These are phyloP conservation scores for Orbicella faveolata DNA, from an alignment of 64 coral and sea anemone genomes.

Conservation along the genomic window DNA sequence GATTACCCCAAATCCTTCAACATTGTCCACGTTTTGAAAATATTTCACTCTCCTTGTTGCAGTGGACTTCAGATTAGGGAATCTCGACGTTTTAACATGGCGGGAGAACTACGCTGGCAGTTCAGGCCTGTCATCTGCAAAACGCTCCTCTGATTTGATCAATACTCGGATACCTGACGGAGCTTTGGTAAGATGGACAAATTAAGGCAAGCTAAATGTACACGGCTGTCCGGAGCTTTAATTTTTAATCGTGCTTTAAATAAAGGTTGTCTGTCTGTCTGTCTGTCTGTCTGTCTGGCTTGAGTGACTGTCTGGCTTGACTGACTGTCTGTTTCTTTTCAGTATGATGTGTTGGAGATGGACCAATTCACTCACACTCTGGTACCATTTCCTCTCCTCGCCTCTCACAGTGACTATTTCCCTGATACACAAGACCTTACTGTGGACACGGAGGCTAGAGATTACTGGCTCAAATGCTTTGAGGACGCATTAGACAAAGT, in stretches of 20 bases:
- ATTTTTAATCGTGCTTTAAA: no score
- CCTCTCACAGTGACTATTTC: slow-evolving; percentile 69
- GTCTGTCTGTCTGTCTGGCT: no score
- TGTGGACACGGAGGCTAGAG: slow-evolving; percentile 63
- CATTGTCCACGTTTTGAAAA: background rate
- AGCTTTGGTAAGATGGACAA: background rate
- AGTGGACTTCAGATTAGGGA: slow-evolving; percentile 4
- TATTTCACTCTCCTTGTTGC: background rate
- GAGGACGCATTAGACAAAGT: slow-evolving; percentile 83
- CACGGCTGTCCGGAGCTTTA: no score
- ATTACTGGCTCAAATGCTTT: slow-evolving; percentile 93
- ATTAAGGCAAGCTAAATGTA: no score
- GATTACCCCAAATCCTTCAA: no score
- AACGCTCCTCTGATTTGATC: slow-evolving; percentile 35
- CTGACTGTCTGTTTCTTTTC: background rate
- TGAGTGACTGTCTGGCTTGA: no score
- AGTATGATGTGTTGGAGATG: slow-evolving; percentile 91
- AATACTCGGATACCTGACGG: background rate
- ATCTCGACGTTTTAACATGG: slow-evolving; percentile 65
- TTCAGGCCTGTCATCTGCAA: slow-evolving; percentile 75
- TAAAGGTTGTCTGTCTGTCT: no score
- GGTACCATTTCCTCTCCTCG: slow-evolving; percentile 74
- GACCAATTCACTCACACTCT: slow-evolving; percentile 76
- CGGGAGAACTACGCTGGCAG: slow-evolving; percentile 98
- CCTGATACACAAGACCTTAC: slow-evolving; percentile 95